Evolutionary conservation across 2,888 invertebrate genomes (phyloP).

Genomic region (Cantharis lateralis): DNA sequence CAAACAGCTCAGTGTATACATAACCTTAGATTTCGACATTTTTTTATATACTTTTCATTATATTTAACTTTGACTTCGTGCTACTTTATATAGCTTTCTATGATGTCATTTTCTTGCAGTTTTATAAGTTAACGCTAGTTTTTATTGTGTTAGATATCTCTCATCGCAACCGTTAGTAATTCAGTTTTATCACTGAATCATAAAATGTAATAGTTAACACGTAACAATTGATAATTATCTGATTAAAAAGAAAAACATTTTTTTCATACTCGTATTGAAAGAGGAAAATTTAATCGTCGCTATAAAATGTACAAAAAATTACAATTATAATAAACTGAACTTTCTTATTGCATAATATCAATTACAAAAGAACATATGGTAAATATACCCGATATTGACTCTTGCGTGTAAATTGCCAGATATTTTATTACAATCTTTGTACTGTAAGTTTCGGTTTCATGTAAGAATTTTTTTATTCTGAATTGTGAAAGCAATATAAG

Average conservation of each 20-base stretch:
- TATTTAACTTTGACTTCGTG: neutral
- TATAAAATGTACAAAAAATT: slow-evolving; percentile 12
- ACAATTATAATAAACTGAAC: slow-evolving; percentile 9
- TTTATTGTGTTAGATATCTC: neutral
- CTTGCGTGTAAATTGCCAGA: slow-evolving; percentile 12
- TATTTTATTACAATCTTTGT: slow-evolving; percentile 18
- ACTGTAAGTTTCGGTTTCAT: slow-evolving; percentile 14
- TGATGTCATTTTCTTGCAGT: neutral
- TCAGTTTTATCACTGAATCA: neutral
- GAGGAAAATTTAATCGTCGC: slow-evolving; percentile 5
- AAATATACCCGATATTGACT: slow-evolving; percentile 8
- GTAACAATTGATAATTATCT: neutral
- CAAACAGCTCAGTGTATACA: too few relatives aligned
- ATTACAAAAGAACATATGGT: slow-evolving; percentile 19
- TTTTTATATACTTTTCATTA: too few relatives aligned
- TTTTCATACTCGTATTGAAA: neutral
- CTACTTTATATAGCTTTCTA: too few relatives aligned
- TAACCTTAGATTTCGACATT: too few relatives aligned
- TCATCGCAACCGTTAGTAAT: neutral
- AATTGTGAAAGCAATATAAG: neutral
- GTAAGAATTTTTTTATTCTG: neutral
- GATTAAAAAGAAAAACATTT: neutral
- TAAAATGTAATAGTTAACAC: neutral
- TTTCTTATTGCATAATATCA: slow-evolving; percentile 14
- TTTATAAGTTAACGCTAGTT: neutral